phyloP scores from a whole-genome alignment of 2,888 invertebrate species.

The Aphidoletes aphidimyza region DNA sequence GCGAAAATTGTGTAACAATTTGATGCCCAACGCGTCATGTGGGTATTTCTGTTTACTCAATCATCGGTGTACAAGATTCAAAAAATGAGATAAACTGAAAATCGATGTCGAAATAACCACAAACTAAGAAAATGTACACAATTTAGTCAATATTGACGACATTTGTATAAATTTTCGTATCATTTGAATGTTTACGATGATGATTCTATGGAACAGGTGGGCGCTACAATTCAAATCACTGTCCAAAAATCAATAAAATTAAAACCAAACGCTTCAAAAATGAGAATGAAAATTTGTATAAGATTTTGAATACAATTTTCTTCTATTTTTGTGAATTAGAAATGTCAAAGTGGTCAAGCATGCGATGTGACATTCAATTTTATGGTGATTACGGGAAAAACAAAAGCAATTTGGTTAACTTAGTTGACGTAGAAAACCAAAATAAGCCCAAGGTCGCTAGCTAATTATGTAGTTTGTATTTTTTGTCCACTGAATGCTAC shows the following conservation, averaged over 20 bases:
- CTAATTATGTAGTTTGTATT: not conserved
- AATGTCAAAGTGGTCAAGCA: not conserved
- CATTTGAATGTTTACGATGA: not conserved
- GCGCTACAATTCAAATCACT: constrained; percentile 35
- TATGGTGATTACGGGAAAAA: not conserved
- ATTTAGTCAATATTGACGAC: not conserved
- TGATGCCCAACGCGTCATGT: not conserved
- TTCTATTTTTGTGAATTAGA: not conserved
- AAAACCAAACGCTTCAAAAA: not conserved
- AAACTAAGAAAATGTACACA: not conserved
- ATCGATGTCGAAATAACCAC: not conserved
- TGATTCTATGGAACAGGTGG: not conserved
- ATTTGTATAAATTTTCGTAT: not conserved
- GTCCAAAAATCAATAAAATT: not conserved
- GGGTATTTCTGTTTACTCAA: not conserved
- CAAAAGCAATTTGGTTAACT: not conserved
- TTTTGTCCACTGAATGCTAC: not conserved
- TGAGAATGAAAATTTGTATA: not conserved
- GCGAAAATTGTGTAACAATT: constrained; percentile 8
- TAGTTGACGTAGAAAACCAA: not conserved
- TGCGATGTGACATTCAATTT: constrained; percentile 27
- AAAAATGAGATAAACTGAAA: constrained; percentile 7
- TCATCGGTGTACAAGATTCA: not conserved
- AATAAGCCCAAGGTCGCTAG: constrained; percentile 21
- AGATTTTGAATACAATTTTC: no score